A percentile compares a stretch with the other conserved stretches of the same genome.
phyloP scores from a whole-genome alignment of 2,797 vertebrate species.

The Microtus obscurus region DNA sequence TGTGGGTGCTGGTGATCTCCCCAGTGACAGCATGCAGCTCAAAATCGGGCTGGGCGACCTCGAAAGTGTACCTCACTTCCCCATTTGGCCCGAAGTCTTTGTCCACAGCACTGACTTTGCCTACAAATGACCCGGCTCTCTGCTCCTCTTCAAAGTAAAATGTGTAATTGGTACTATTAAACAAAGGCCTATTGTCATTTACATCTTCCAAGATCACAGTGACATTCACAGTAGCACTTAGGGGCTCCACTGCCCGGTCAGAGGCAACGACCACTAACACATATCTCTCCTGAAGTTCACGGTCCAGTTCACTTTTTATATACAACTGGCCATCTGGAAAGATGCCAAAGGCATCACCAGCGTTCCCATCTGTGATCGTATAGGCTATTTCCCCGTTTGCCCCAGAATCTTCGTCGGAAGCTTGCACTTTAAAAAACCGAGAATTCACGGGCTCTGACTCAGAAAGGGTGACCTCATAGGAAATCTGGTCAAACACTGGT shows the following conservation, averaged over 20 bases:
- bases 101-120: conserved; percentile 94
- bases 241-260: conserved; percentile 95
- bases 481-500: conserved; percentile 96
- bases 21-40: conserved; percentile 95
- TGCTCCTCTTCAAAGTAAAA: conserved; percentile 98
- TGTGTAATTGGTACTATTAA: conserved; percentile 98
- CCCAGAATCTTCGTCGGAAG: conserved; percentile 96
- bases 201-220: conserved; percentile 96
- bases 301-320: conserved; percentile 97
- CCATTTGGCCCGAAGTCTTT: conserved; percentile 96
- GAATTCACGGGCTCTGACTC: conserved; percentile 98
- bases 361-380: conserved; percentile 94
- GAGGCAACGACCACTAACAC: conserved; percentile 93
- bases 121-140: conserved; percentile 92
- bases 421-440: conserved; percentile 96
- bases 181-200: conserved; percentile 98
- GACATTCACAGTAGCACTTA: conserved; percentile 95
- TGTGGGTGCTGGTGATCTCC: conserved; percentile 93
- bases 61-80: conserved; percentile 96
- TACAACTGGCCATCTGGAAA: conserved; percentile 98
- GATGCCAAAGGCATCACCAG: conserved; percentile 95
- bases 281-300: conserved; percentile 96
- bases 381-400: conserved; percentile 97
- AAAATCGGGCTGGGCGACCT: conserved; percentile 94
- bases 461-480: conserved; percentile 95